A percentile compares a stretch with the other conserved stretches of the same genome.
Conservation (phyloP, 2,797 vertebrate species). For the Melopsittacus undulatus region DNA sequence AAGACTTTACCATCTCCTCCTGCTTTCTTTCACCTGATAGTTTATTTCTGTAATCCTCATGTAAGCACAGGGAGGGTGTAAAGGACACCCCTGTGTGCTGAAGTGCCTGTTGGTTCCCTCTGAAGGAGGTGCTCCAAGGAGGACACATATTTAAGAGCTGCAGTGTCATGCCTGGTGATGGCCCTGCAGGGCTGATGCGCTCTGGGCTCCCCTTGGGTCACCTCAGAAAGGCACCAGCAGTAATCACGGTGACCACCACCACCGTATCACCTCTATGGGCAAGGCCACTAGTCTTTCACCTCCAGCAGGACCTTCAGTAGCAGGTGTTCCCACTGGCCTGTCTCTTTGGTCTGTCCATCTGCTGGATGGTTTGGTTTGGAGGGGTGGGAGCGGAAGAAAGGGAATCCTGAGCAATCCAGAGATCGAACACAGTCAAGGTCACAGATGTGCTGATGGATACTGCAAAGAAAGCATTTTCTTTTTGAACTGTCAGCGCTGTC, state of each 20-base stretch:
- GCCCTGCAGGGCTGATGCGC: neutral
- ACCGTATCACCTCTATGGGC: neutral
- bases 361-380: neutral
- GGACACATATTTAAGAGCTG: neutral
- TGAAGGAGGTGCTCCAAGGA: neutral
- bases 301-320: neutral
- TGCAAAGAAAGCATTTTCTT: constrained; percentile 62
- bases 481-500: constrained; percentile 69
- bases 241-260: neutral
- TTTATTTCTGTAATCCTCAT: neutral
- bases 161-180: rapidly evolving
- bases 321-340: neutral
- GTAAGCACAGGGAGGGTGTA: neutral
- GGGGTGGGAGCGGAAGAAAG: neutral
- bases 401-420: neutral
- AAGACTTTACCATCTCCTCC: neutral
- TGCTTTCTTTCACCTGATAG: neutral
- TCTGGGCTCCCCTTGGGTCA: neutral
- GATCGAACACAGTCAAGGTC: neutral
- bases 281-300: neutral
- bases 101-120: neutral
- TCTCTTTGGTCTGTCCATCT: neutral
- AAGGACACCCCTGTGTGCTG: neutral
- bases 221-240: neutral
- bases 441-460: constrained; percentile 46